Base-by-base conservation (phyloP, 2,888 invertebrate species). In the Kryphioiulus occultus region DNA sequence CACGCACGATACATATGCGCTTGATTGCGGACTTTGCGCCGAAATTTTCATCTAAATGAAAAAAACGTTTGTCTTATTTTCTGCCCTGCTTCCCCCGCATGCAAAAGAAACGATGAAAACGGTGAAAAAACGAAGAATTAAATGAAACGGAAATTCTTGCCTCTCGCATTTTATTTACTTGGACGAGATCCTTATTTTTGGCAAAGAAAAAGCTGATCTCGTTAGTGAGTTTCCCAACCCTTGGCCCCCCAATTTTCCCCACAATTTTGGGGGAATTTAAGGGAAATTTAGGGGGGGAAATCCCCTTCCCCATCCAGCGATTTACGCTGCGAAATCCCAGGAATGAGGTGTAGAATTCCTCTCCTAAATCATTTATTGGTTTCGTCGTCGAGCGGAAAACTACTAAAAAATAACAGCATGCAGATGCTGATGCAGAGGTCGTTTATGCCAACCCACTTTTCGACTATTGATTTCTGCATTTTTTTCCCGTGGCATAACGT, bases 1-100 rank as follows among this genome's bases (percentile, higher is more conserved):
- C n/a, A n/a, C n/a, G n/a, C n/a, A n/a, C n/a, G n/a, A n/a, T n/a
- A n/a, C n/a, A n/a, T n/a, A n/a, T n/a, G 53, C 53, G 17, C 53
- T 53, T 53, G 53, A 53, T 53, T 53, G 53, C 53, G 53, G 53
- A 2, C 53, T n/a, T 19, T 15, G 53, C 53, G 53, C 53, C 3
- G 53, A 53, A 53, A 53, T 53, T 53, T 53, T 53, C 53, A 53
- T 53, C 53, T 53, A 53, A 53, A 53, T 53, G 53, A 53, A 53
- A 53, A n/a, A 53, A 53, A 19, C 53, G 53, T 53, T 53, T 53
- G 53, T 53, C 53, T 53, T 53, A 44, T 44, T 53, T 53, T 53
- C 53, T n/a, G n/a, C 53, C 53, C 53, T 19, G 19, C 53, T 53
- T 53, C 19, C n/a, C 12, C 53, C n/a, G 53, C n/a, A 53, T n/a